Evolutionary conservation across 2,888 invertebrate species (phyloP).

Genomic region (Sphaeridia pumilis): DNA sequence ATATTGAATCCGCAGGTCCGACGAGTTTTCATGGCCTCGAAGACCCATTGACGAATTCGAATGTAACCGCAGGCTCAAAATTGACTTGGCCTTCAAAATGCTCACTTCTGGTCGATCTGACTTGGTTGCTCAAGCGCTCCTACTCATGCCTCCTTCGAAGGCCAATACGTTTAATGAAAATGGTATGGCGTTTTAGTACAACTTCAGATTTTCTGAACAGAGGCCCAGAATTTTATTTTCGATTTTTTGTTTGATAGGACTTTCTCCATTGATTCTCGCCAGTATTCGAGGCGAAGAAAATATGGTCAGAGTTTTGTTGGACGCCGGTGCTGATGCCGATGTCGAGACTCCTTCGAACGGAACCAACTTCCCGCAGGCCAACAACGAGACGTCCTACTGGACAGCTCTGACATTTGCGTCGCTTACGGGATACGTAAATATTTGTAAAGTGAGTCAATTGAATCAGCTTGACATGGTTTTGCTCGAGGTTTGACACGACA

Average conservation of each 20-base stretch:
- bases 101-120: slow-evolving; percentile 68
- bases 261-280: slow-evolving; percentile 66
- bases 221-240: neutral
- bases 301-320: slow-evolving; percentile 59
- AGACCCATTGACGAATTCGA: slow-evolving; percentile 39
- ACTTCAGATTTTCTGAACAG: neutral
- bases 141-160: slow-evolving; percentile 57
- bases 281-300: slow-evolving; percentile 67
- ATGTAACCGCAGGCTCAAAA: slow-evolving; percentile 38
- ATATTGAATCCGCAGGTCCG: slow-evolving; percentile 25
- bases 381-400: slow-evolving; percentile 65
- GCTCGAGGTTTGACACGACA: neutral
- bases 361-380: slow-evolving; percentile 38
- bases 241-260: slow-evolving; percentile 15
- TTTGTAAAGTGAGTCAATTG: slow-evolving; percentile 42
- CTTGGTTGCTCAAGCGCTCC: slow-evolving; percentile 62
- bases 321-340: slow-evolving; percentile 68
- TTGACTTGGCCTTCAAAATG: slow-evolving; percentile 61
- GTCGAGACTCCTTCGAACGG: slow-evolving; percentile 58
- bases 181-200: slow-evolving; percentile 22
- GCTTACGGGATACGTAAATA: slow-evolving; percentile 41
- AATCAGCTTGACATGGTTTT: slow-evolving; percentile 28
- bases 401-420: slow-evolving; percentile 75
- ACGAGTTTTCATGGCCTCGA: slow-evolving; percentile 38
- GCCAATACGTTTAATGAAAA: slow-evolving; percentile 36